Percentiles rank a stretch among this genome's conserved stretches.
Evolutionary conservation across 35 echinoderm and acorn worm species (phyloP).

Genomic region (Stichopus chloronotus): DNA sequence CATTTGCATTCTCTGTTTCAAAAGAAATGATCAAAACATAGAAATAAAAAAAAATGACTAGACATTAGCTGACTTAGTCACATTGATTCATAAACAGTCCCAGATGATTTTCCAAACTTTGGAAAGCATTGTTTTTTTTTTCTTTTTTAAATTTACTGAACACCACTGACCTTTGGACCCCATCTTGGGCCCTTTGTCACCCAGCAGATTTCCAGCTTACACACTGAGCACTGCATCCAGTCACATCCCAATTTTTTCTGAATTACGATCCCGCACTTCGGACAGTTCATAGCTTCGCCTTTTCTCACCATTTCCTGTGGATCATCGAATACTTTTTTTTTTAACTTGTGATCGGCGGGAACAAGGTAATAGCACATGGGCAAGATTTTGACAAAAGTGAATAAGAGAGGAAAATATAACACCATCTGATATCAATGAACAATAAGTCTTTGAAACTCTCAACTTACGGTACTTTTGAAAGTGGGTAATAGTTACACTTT

Average conservation of each 20-base stretch:
- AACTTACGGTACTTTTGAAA: too few relatives aligned
- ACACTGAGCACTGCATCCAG: slow-evolving; percentile 91
- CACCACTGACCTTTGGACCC: slow-evolving; percentile 83
- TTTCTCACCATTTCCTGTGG: slow-evolving; percentile 57
- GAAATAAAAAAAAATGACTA: too few relatives aligned
- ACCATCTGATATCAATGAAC: background rate
- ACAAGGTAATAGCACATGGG: background rate
- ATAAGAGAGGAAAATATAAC: background rate
- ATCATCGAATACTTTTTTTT: background rate
- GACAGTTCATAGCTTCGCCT: slow-evolving; percentile 95
- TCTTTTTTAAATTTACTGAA: too few relatives aligned
- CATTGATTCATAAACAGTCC: too few relatives aligned
- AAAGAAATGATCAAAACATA: too few relatives aligned
- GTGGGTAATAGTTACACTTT: too few relatives aligned
- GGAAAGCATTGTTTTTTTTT: too few relatives aligned
- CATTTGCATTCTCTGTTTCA: too few relatives aligned
- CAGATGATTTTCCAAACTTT: too few relatives aligned
- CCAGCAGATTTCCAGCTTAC: slow-evolving; percentile 95
- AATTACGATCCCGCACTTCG: slow-evolving; percentile 87
- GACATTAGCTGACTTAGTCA: too few relatives aligned
- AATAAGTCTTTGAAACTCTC: background rate
- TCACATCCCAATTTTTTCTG: slow-evolving; percentile 98
- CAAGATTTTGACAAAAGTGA: background rate
- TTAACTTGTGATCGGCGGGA: background rate
- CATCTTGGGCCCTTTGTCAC: slow-evolving; percentile 90